phyloP scores from a whole-genome alignment of 1,140 invertebrate genomes.

The Lutraria rhynchaena region DNA sequence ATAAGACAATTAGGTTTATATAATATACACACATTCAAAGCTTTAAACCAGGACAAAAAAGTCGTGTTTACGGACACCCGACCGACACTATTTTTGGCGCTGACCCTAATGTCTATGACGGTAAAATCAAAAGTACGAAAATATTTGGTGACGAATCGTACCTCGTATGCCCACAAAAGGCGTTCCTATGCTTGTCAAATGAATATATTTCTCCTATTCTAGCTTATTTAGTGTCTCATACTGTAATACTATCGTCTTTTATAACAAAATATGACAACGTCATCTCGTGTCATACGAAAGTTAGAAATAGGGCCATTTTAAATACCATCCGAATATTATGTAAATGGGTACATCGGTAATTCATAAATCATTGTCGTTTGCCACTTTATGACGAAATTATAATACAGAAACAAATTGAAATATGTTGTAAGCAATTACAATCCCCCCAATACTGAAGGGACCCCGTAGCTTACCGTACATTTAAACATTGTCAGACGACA shows the following conservation, averaged over 20 bases:
- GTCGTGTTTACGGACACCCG: too few relatives aligned
- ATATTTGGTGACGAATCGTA: too few relatives aligned
- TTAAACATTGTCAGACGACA: constrained; percentile 14
- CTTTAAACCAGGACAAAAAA: too few relatives aligned
- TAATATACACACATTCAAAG: too few relatives aligned
- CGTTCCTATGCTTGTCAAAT: not conserved
- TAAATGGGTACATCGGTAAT: constrained; percentile 29
- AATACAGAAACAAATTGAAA: constrained; percentile 52
- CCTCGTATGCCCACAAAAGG: not conserved
- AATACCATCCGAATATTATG: not conserved
- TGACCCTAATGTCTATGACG: too few relatives aligned
- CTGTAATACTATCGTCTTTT: not conserved
- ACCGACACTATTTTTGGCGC: too few relatives aligned
- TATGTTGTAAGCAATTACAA: constrained; percentile 44
- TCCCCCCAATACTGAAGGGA: constrained; percentile 6
- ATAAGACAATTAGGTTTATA: too few relatives aligned
- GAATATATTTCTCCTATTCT: not conserved
- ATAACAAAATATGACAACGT: not conserved
- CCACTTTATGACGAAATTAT: constrained; percentile 1
- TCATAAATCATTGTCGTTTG: constrained; percentile 39
- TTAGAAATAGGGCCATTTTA: not conserved
- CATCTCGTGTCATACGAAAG: not conserved
- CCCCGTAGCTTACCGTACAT: not conserved
- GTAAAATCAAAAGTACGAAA: too few relatives aligned
- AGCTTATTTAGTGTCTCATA: not conserved